phyloP scores from a whole-genome alignment of 2,797 vertebrate species.

The Sus cebifrons region DNA sequence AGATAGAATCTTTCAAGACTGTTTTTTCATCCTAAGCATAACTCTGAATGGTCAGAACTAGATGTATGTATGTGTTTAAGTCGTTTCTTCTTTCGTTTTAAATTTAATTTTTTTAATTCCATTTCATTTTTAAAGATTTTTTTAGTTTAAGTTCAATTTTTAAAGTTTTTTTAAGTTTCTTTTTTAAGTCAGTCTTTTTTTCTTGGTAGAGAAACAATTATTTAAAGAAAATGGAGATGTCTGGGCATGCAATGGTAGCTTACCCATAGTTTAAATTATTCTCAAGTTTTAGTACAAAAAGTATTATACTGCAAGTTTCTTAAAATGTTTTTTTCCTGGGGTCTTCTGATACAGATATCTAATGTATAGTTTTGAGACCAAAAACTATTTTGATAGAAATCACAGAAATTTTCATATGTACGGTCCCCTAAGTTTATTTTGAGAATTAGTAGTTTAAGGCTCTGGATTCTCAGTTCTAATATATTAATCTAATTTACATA shows the following conservation, averaged over 20 bases:
- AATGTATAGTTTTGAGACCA: background rate
- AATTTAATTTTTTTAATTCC: too few species aligned
- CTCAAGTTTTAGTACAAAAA: background rate
- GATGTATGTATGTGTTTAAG: background rate
- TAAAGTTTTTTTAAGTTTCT: background rate
- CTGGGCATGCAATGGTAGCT: background rate
- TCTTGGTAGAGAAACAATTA: background rate
- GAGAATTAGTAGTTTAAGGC: background rate
- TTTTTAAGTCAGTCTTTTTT: too few species aligned
- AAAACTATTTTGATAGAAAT: background rate
- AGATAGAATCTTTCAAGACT: background rate
- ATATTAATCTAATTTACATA: background rate
- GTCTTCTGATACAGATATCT: background rate
- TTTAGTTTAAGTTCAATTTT: too few species aligned
- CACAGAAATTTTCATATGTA: background rate
- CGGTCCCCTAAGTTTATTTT: background rate
- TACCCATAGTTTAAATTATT: background rate
- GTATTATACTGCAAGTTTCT: background rate
- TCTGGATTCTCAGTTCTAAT: background rate
- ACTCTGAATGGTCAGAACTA: background rate
- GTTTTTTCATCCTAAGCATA: background rate
- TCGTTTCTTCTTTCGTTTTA: background rate
- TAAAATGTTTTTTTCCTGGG: background rate
- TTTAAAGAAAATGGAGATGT: background rate
- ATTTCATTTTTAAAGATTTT: too few species aligned